Evolutionary conservation across 2,888 invertebrate species (phyloP).

Genomic region (Gisinianus flammeolus): DNA sequence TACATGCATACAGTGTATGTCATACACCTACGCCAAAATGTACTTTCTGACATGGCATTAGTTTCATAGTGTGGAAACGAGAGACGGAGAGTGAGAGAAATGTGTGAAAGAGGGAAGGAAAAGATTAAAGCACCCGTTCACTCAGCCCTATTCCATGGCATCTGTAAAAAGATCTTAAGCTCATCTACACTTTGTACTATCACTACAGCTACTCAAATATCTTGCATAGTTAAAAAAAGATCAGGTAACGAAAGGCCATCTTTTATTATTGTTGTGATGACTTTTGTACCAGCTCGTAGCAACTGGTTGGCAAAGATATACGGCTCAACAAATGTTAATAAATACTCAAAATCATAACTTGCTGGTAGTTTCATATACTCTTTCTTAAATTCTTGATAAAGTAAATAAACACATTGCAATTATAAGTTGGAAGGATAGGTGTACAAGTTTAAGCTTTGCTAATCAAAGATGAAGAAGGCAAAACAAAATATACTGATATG

Average conservation of each 20-base stretch:
- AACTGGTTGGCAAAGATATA: conserved; percentile 6
- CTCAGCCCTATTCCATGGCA: not conserved
- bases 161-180: conserved; percentile 23
- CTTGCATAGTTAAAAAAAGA: conserved; percentile 15
- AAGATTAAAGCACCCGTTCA: conserved; percentile 23
- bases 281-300: not conserved
- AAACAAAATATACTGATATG: not conserved
- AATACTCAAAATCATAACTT: too few relatives aligned
- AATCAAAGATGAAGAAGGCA: too few relatives aligned
- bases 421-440: too few relatives aligned
- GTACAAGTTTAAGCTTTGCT: too few relatives aligned
- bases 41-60: not conserved
- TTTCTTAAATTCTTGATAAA: too few relatives aligned
- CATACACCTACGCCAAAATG: not conserved
- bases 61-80: not conserved
- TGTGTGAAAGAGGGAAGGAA: not conserved
- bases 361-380: too few relatives aligned
- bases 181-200: conserved; percentile 28
- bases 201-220: not conserved
- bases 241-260: conserved; percentile 4
- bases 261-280: not conserved
- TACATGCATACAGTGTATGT: not conserved
- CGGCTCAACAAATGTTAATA: too few relatives aligned
- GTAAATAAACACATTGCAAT: too few relatives aligned
- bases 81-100: not conserved